Conservation (phyloP, 2,113 vertebrate species). For the Platysternon megacephalum region DNA sequence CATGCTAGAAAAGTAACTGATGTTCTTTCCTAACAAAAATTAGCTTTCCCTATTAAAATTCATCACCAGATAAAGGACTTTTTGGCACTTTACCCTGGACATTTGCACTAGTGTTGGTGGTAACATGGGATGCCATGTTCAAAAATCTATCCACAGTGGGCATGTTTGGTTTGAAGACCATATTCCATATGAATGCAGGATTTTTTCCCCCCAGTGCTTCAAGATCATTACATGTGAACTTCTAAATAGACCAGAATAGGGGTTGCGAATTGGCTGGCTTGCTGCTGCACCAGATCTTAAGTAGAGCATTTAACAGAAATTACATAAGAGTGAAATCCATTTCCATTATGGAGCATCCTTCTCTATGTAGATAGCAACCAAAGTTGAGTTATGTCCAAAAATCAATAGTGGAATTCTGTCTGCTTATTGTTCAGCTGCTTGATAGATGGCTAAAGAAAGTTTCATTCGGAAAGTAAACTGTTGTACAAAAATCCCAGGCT, state of each 20-base stretch:
- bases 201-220: neutral
- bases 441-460: neutral
- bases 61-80: neutral
- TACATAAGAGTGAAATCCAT: neutral
- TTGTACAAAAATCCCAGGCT: neutral
- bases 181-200: neutral
- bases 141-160: neutral
- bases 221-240: neutral
- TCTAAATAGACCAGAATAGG: neutral
- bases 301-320: neutral
- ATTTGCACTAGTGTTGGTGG: neutral
- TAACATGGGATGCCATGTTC: neutral
- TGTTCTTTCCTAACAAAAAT: neutral
- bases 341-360: neutral
- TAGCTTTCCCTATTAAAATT: too few species aligned
- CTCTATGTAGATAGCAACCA: neutral
- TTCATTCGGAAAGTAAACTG: neutral
- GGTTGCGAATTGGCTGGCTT: neutral
- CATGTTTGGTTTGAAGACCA: neutral
- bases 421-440: neutral
- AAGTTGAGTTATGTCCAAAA: neutral
- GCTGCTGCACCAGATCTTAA: neutral
- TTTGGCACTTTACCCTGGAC: neutral
- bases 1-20: neutral
- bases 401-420: neutral